These are phyloP conservation scores for Ashinkailepas kermadecensis DNA, from an alignment of 2,888 invertebrate species.

Conservation along the genomic window DNA sequence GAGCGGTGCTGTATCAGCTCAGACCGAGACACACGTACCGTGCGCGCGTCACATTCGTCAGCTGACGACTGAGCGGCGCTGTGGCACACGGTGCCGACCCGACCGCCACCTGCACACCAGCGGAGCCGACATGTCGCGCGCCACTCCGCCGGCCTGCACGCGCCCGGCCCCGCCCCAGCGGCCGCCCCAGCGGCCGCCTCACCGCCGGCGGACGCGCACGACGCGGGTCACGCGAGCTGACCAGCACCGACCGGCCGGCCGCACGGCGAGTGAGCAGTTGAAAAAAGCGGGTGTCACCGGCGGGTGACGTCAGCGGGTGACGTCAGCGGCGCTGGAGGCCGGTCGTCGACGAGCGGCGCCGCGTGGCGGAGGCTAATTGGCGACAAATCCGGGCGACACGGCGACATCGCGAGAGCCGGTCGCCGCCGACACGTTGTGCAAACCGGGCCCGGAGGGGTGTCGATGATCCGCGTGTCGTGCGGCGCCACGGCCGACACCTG, in stretches of 20 bases:
- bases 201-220: not conserved
- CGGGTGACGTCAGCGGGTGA: not conserved
- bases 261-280: too few species aligned
- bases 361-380: not conserved
- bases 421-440: too few species aligned
- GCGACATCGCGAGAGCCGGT: not conserved
- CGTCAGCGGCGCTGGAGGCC: not conserved
- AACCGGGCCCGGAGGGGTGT: not conserved
- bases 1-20: too few species aligned
- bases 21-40: too few species aligned
- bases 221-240: not conserved
- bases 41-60: too few species aligned
- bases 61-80: too few species aligned
- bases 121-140: too few species aligned
- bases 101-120: too few species aligned
- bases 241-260: not conserved
- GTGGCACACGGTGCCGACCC: too few species aligned
- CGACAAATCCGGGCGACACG: not conserved
- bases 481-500: not conserved
- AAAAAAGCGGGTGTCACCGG: not conserved
- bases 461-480: not conserved
- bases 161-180: too few species aligned
- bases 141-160: too few species aligned
- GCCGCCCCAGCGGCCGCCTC: not conserved
- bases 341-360: not conserved